A percentile compares a stretch with the other conserved stretches of the same genome.
phyloP scores from a whole-genome alignment of 2,113 vertebrate genomes.

The Eublepharis macularius region DNA sequence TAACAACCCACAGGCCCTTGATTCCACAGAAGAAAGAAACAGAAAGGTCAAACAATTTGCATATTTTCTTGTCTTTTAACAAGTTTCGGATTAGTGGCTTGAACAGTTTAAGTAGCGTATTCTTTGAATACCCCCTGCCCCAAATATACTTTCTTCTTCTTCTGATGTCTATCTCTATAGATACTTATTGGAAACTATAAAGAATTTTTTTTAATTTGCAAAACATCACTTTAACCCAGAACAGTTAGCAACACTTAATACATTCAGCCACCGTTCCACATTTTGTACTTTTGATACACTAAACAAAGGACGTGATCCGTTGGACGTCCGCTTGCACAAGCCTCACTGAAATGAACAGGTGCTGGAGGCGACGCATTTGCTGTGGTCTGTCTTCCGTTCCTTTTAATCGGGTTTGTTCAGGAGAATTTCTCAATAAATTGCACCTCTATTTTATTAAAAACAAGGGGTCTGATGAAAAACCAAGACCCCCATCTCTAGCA shows the following conservation, averaged over 20 bases:
- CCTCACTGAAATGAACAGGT: neutral
- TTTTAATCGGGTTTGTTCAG: neutral
- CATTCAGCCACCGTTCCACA: conserved; percentile 14
- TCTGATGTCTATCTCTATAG: neutral
- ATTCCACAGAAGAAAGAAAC: conserved; percentile 4
- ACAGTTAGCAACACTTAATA: conserved; percentile 14
- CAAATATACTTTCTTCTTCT: neutral
- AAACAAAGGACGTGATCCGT: neutral
- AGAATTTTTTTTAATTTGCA: neutral
- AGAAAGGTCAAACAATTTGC: conserved; percentile 42
- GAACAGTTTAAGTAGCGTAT: conserved; percentile 10
- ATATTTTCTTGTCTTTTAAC: conserved; percentile 50
- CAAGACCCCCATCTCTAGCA: neutral
- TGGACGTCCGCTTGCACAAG: neutral
- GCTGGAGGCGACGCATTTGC: neutral
- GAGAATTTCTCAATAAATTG: neutral
- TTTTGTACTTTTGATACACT: neutral
- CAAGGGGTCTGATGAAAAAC: neutral
- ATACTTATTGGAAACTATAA: neutral
- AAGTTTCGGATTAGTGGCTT: conserved; percentile 46
- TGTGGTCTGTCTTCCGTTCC: neutral
- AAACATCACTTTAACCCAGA: conserved; percentile 16
- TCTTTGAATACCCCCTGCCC: neutral
- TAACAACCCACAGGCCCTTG: neutral
- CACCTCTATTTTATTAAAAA: neutral